Conservation (phyloP, 2,888 invertebrate species). For the Suillia variegata region DNA sequence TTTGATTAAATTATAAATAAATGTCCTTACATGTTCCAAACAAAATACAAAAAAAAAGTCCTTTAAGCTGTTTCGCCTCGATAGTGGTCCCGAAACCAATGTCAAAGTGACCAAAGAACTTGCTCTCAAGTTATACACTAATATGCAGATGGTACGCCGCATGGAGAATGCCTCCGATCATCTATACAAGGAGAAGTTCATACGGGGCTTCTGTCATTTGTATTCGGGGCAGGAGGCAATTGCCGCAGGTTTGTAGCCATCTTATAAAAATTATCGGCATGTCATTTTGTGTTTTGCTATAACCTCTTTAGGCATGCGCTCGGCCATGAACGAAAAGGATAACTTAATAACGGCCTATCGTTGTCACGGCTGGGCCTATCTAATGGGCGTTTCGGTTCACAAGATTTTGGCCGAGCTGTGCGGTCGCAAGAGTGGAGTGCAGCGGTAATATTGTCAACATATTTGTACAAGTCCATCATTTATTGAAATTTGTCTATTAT, state of each 20-base stretch:
- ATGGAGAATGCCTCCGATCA: slow-evolving; percentile 94
- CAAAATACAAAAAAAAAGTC: no score
- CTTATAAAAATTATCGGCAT: no score
- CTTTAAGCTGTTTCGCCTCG: slow-evolving; percentile 88
- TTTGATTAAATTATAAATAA: no score
- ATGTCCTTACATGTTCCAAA: no score
- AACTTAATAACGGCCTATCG: slow-evolving; percentile 96
- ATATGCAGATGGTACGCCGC: slow-evolving; percentile 85
- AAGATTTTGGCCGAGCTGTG: slow-evolving; percentile 91
- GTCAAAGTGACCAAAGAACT: slow-evolving; percentile 81
- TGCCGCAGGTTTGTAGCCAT: slow-evolving; percentile 51
- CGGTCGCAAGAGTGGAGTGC: slow-evolving; percentile 84
- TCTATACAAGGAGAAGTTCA: slow-evolving; percentile 94
- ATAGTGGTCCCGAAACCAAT: slow-evolving; percentile 78
- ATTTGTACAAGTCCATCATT: no score
- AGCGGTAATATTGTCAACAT: no score
- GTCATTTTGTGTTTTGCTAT: background rate
- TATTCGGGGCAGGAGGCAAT: slow-evolving; percentile 88
- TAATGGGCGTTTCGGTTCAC: slow-evolving; percentile 81
- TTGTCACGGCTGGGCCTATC: slow-evolving; percentile 95
- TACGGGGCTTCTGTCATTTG: slow-evolving; percentile 97
- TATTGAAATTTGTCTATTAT: no score
- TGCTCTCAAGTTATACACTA: slow-evolving; percentile 77
- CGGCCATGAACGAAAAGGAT: slow-evolving; percentile 82
- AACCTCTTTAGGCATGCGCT: slow-evolving; percentile 73